phyloP scores from a whole-genome alignment of 2,888 invertebrate genomes.

The Pyralis farinalis region DNA sequence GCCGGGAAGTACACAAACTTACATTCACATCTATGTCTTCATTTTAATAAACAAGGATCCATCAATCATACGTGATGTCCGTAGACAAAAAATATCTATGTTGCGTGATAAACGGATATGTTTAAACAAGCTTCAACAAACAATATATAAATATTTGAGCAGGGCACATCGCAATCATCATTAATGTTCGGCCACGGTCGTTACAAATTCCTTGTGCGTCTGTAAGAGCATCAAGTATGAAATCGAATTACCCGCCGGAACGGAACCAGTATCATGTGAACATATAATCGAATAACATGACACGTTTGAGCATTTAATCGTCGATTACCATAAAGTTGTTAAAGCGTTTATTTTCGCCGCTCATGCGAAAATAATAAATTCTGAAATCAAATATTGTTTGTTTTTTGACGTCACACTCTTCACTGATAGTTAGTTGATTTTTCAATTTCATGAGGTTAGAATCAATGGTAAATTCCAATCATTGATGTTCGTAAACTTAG shows the following conservation, averaged over 20 bases:
- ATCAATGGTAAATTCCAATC: too few relatives aligned
- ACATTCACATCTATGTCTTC: conserved; percentile 1
- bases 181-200: conserved; percentile 58
- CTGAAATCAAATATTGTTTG: conserved; percentile 1
- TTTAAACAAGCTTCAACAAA: conserved; percentile 37
- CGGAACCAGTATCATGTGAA: conserved; percentile 53
- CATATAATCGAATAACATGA: conserved; percentile 49
- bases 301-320: conserved; percentile 48
- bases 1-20: not conserved
- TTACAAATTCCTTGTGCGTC: conserved; percentile 54
- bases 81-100: conserved; percentile 15
- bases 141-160: conserved; percentile 48
- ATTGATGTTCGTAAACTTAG: too few relatives aligned
- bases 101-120: conserved; percentile 43
- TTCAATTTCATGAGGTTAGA: too few relatives aligned
- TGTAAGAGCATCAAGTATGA: conserved; percentile 51
- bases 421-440: too few relatives aligned
- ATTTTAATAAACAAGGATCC: conserved; percentile 7
- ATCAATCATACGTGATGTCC: conserved; percentile 7
- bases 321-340: conserved; percentile 39
- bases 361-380: conserved; percentile 2
- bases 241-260: conserved; percentile 54
- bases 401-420: too few relatives aligned
- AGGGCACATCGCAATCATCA: conserved; percentile 36
- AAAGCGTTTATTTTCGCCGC: conserved; percentile 13